Base-by-base conservation (phyloP, 2,888 invertebrate species). In the Fabriciana adippe region DNA sequence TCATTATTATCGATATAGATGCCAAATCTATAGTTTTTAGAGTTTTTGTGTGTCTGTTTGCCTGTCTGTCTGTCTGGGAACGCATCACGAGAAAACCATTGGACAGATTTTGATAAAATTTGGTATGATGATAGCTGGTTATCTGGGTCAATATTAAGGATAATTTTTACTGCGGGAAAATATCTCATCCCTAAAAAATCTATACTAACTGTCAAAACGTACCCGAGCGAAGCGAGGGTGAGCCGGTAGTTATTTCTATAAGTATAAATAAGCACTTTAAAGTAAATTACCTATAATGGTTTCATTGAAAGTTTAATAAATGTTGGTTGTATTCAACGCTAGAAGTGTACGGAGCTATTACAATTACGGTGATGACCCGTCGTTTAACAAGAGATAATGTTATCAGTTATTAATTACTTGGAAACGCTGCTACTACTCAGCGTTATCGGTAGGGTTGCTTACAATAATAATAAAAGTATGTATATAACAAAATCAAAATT, bases 321-420 rank as follows among this genome's bases (percentile, higher is more conserved):
- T 73, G 57, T 61, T 41, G 59, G 69, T 72, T 70, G 71, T 71
- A 70, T 68, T 71, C 69, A 56, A 66, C 65, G 64, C 64, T 72
- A 47, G 63, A 71, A 76, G 69, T 59, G 70, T 64, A 68, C 65
- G 69, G 64, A 65, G 54, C 68, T 73, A 67, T 73, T 72, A 63
- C 70, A 69, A 70, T 75, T 62, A 75, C 73, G 66, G 70, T 74
- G 70, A 78, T 74, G 80, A 80, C 82, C 81, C 79, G 70, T 72
- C 68, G 67, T 71, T 67, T 64, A 62, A 65, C 60, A 21, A 47
- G 48, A 71, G 83, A 83, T 82, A 83, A 76, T 76, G 72, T 69
- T 81, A 81, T 83, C 82, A 73, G 68, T 70, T 78, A 79, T 73
- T 81, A 81, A 80, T 81, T 80, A 78, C 78, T 79, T 69, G 73